phyloP scores from a whole-genome alignment of 2,113 vertebrate genomes.

The Synodontis membranacea region DNA sequence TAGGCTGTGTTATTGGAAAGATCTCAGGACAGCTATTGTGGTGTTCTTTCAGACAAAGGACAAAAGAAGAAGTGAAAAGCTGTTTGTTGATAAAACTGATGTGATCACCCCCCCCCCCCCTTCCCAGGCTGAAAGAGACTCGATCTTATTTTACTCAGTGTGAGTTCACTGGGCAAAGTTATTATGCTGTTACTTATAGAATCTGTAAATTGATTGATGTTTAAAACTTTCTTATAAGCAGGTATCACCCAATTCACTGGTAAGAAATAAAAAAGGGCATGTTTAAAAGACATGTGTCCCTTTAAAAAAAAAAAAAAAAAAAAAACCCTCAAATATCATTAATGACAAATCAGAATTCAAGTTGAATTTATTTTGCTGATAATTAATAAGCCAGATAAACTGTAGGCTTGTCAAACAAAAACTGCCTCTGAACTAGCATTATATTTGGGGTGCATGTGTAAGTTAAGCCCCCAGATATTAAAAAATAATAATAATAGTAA shows the following conservation, averaged over 20 bases:
- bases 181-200: constrained; percentile 8
- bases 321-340: neutral
- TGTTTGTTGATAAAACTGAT: constrained; percentile 53
- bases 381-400: neutral
- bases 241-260: neutral
- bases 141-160: constrained; percentile 40
- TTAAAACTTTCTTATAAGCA: neutral
- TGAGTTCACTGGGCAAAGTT: constrained; percentile 29
- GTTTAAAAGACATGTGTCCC: neutral
- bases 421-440: neutral
- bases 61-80: constrained; percentile 49
- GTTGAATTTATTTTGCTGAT: neutral
- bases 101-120: constrained; percentile 37
- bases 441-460: neutral
- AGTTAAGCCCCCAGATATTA: neutral
- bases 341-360: neutral
- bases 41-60: constrained; percentile 49
- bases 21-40: constrained; percentile 51
- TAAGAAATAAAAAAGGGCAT: neutral
- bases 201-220: neutral
- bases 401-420: neutral
- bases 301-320: neutral
- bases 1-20: constrained; percentile 34
- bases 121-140: constrained; percentile 51
- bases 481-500: neutral